Evolutionary conservation across 2,888 invertebrate species (phyloP), one percentile per base, ranked within the genome.

Genomic region (Synanthedon tipuliformis): DNA sequence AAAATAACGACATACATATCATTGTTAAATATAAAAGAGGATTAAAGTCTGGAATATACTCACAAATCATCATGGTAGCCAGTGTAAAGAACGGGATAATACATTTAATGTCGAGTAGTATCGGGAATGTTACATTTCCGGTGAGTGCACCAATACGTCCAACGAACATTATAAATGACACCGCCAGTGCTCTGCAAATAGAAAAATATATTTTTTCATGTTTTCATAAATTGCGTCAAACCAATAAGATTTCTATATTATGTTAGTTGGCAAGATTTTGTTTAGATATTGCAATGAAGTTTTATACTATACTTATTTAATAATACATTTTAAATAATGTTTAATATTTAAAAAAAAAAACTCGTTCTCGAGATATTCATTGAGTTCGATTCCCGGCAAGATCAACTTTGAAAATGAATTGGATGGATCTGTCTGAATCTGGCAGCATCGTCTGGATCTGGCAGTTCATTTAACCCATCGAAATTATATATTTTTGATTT

Each of bases 91-190:
- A 80, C 0, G 80, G 78, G 12, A 79, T 63, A 1, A 64, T 64
- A 50, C 81, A 81, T 0, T 72, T 73, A 62, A 77, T 66, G 15
- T 73, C 59, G 10, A 81, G 63, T 7, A 81, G 57, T 8, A 78
- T 61, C 0, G 81, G 81, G 52, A 81, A 81, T 0, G 61, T 56
- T 0, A 81, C 63, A 51, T 81, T 81, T 0, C 79, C 79, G 0
- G 63, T 60, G 1, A 81, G 55, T 0, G 78, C 73, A 0, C 81
- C 81, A 0, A 72, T 59, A 4, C 81, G 66, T 0, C 81, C 81
- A 0, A 60, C 53, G 12, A 74, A 54, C 81, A 81, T 77, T 48
- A 76, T 69, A 1, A 79, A 51, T 0, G 78, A 73, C 55, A 81
- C 65, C 0, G 79, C 76, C n/a, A 80, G 53, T 0, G 78, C 69